A percentile compares a stretch with the other conserved stretches of the same genome.
Conservation (phyloP, 2,888 invertebrate species). For the Limnephilus lunatus region DNA sequence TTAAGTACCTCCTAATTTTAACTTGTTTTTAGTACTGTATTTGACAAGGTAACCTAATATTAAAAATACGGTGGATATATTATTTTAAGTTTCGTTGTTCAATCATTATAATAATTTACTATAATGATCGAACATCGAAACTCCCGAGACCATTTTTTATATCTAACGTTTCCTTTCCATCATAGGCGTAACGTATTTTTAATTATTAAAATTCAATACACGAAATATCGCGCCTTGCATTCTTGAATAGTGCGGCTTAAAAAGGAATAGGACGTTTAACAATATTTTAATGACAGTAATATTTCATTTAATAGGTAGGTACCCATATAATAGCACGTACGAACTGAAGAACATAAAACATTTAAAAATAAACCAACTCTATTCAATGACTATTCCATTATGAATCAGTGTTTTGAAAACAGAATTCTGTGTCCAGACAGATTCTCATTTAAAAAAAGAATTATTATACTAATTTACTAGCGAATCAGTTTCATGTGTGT, state of each 20-base stretch:
- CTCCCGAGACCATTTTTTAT: not conserved
- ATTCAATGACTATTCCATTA: conserved; percentile 20
- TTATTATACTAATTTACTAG: not conserved
- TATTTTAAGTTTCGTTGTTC: too few relatives aligned
- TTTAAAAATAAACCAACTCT: conserved; percentile 9
- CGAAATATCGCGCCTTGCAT: conserved; percentile 21
- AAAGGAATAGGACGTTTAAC: not conserved
- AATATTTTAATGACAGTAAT: not conserved
- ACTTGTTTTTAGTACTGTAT: not conserved
- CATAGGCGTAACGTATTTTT: not conserved
- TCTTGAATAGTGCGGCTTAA: not conserved
- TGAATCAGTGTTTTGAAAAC: not conserved
- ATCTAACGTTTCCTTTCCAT: conserved; percentile 11
- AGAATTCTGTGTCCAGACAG: conserved; percentile 11
- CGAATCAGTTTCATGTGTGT: conserved; percentile 19
- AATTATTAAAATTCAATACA: conserved; percentile 5
- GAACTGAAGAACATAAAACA: not conserved
- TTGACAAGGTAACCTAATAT: not conserved
- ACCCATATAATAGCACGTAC: not conserved
- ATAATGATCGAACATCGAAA: not conserved
- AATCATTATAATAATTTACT: not conserved
- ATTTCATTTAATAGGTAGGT: not conserved
- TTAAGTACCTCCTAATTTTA: not conserved
- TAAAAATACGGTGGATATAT: too few relatives aligned
- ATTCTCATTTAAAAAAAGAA: conserved; percentile 37